Base-by-base conservation (phyloP, 2,888 invertebrate species). In the Phanerotoma sp. region DNA sequence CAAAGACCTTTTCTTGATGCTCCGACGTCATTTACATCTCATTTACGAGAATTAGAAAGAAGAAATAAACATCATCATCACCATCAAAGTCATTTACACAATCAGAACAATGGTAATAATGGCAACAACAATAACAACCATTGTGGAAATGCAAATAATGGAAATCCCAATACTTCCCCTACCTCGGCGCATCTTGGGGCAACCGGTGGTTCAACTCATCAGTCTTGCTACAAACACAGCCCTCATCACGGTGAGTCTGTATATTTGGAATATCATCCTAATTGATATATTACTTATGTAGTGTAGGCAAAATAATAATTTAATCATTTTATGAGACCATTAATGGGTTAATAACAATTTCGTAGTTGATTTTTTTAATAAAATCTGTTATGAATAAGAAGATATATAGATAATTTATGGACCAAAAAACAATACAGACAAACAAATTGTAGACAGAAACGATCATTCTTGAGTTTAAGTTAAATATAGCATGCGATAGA, bases 1-100 rank as follows among this genome's bases (percentile, higher is more conserved):
- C 90, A 88, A 71, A 84, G 91, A 64, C 86, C 90, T 49, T 83
- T 85, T 79, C 77, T 87, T 77, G 78, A 85, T 55, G 74, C 77
- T 25, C 69, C 74, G 28, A 77, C 81, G 51, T 80, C 85, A 46
- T 86, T 86, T 74, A 80, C 84, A 51, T 83, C 82, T 62, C 85
- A 86, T 69, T 80, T 88, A 60, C 81, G 86, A 59, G 87, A 87
- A 57, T 78, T 87, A 62, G 91, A 91, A 66, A 79, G 86, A 75
- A 84, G 91, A 70, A 82, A 88, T 64, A 85, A 83, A 59, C 79
- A 83, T 54, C 80, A 83, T 60, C 86, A 86, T 66, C 78, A 69
- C 67, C 76, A 69, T 65, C 71, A 64, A 61, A 74, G 65, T 66
- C 70, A 64, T 66, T 69, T 64, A 67, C 76, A 66, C 47, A 56